Evolutionary conservation across 2,888 invertebrate species (phyloP).

Genomic region (Mesorhabditis belari): DNA sequence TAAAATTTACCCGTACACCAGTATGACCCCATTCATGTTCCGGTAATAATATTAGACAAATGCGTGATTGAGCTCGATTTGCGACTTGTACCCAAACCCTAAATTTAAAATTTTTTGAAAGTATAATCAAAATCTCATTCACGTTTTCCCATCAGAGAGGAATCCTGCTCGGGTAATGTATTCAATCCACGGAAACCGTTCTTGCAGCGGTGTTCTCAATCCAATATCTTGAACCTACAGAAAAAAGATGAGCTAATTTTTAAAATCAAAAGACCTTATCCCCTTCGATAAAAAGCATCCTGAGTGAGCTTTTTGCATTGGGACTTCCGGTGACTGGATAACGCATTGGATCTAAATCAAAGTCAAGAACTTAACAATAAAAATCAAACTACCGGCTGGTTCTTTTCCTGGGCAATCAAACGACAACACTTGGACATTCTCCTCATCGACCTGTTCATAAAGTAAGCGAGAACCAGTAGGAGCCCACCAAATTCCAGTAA

Average conservation of each 20-base stretch:
- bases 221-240: slow-evolving; percentile 18
- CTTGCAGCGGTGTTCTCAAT: slow-evolving; percentile 18
- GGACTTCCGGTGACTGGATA: slow-evolving; percentile 35
- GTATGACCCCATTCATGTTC: slow-evolving; percentile 16
- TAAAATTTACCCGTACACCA: too few relatives aligned
- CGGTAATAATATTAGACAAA: slow-evolving; percentile 27
- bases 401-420: slow-evolving; percentile 33
- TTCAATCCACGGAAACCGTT: slow-evolving; percentile 81
- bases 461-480: slow-evolving; percentile 61
- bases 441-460: slow-evolving; percentile 62
- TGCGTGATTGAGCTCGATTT: slow-evolving; percentile 26
- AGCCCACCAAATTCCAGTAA: slow-evolving; percentile 98
- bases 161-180: slow-evolving; percentile 90
- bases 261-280: slow-evolving; percentile 1
- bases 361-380: too few relatives aligned
- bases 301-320: slow-evolving; percentile 31
- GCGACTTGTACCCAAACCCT: neutral
- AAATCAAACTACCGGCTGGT: too few relatives aligned
- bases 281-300: slow-evolving; percentile 28
- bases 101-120: neutral
- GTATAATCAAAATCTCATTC: slow-evolving; percentile 54
- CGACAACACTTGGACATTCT: slow-evolving; percentile 81
- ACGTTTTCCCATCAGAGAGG: slow-evolving; percentile 84
- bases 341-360: slow-evolving; percentile 34
- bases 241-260: slow-evolving; percentile 1